Conservation (phyloP, 2,888 invertebrate genomes). For the Brassicogethes aeneus region DNA sequence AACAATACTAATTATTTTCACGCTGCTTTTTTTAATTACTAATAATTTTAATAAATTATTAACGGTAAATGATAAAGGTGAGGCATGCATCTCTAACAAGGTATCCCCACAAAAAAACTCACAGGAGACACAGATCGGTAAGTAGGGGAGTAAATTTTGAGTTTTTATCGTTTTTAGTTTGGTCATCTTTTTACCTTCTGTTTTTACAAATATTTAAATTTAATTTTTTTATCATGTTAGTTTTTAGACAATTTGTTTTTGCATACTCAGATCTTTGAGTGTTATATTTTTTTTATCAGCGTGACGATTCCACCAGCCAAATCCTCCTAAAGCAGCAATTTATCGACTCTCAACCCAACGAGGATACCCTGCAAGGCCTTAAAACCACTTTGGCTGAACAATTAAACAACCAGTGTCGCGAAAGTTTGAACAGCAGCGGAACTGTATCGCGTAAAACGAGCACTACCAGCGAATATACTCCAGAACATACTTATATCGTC, state of each 20-base stretch:
- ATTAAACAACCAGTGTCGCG: constrained; percentile 31
- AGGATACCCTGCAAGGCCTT: constrained; percentile 25
- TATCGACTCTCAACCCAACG: constrained; percentile 15
- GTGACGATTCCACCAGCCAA: constrained; percentile 31
- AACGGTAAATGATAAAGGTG: too few species aligned
- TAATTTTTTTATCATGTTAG: too few species aligned
- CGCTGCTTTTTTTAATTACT: constrained; percentile 23
- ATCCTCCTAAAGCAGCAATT: constrained; percentile 23
- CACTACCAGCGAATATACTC: constrained; percentile 49
- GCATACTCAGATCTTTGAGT: too few species aligned
- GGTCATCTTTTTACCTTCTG: too few species aligned
- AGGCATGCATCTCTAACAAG: constrained; percentile 66
- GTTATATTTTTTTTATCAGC: constrained; percentile 22
- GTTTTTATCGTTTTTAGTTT: too few species aligned
- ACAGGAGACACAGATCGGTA: constrained; percentile 62
- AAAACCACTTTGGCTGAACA: constrained; percentile 35
- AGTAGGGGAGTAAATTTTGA: constrained; percentile 36
- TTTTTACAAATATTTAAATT: too few species aligned
- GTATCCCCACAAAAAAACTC: constrained; percentile 53
- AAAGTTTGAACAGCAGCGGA: constrained; percentile 40
- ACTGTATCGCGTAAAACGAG: constrained; percentile 48
- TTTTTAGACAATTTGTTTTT: too few species aligned
- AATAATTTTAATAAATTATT: too few species aligned
- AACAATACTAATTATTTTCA: constrained; percentile 16
- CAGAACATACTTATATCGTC: constrained; percentile 43